phyloP scores from a whole-genome alignment of 1,140 invertebrate species.

The Planococcus citri region DNA sequence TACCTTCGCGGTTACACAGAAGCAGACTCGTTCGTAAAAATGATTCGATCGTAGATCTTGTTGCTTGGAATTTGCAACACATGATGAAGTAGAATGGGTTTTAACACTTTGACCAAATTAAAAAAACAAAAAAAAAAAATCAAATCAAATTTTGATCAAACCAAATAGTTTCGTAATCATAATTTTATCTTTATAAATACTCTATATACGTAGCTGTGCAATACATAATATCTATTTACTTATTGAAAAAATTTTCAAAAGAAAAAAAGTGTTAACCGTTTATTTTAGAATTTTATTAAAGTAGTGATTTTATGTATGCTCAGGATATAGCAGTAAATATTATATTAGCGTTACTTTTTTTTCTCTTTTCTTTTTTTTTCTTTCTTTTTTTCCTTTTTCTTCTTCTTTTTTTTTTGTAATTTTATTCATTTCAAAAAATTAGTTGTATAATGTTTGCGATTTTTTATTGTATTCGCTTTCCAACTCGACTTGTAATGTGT shows the following conservation, averaged over 20 bases:
- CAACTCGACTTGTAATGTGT: conserved; percentile 2
- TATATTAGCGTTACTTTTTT: neutral
- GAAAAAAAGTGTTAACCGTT: neutral
- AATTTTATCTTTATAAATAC: neutral
- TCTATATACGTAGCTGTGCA: neutral
- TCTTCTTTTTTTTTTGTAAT: neutral
- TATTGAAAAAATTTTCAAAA: neutral
- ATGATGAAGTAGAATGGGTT: neutral
- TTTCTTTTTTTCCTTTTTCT: too few species aligned
- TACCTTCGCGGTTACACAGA: neutral
- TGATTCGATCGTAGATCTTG: too few species aligned
- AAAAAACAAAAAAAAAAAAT: neutral
- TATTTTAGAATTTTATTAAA: neutral
- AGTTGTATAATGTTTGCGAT: neutral
- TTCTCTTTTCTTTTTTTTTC: neutral
- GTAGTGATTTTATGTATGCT: neutral
- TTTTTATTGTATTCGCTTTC: neutral
- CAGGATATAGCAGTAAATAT: neutral
- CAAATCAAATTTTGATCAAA: neutral
- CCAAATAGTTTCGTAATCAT: neutral
- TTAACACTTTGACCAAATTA: neutral
- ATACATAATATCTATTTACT: neutral
- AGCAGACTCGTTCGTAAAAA: neutral
- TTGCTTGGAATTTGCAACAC: neutral
- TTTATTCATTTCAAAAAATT: neutral